Percentiles rank a stretch among this genome's conserved stretches.
Conservation (phyloP, 2,888 invertebrate genomes). For the Yponomeuta malinellus region DNA sequence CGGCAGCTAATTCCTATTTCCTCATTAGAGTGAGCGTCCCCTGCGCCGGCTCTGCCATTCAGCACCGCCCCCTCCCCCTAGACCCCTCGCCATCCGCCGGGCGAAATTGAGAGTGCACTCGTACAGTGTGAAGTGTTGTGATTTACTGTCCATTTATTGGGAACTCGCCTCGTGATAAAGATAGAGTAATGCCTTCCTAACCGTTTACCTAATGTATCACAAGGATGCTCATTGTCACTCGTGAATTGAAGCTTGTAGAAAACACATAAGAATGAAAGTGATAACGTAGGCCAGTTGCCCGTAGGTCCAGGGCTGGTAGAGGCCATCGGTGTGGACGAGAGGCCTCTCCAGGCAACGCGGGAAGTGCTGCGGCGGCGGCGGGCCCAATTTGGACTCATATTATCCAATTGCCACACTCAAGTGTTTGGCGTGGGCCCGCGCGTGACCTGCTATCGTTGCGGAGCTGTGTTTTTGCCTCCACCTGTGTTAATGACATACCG, state of each 20-base stretch:
- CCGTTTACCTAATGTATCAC: conserved; percentile 9
- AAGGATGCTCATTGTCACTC: not conserved
- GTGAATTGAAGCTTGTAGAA: not conserved
- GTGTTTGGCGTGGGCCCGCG: conserved; percentile 71
- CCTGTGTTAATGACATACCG: conserved; percentile 4
- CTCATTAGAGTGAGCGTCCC: conserved; percentile 58
- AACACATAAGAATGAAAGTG: conserved; percentile 25
- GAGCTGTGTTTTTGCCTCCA: conserved; percentile 21
- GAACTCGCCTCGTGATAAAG: conserved; percentile 43
- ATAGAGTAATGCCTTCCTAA: conserved; percentile 38
- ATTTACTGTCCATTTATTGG: conserved; percentile 69
- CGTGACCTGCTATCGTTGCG: conserved; percentile 56
- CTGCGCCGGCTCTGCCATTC: conserved; percentile 51
- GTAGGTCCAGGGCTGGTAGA: conserved; percentile 31
- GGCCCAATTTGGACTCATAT: conserved; percentile 65
- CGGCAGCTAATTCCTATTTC: conserved; percentile 73
- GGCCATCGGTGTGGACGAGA: conserved; percentile 44
- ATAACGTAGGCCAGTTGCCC: conserved; percentile 19
- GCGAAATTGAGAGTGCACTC: conserved; percentile 60
- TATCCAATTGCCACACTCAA: conserved; percentile 69
- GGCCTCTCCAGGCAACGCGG: conserved; percentile 48
- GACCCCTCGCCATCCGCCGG: conserved; percentile 34
- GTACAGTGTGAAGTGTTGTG: conserved; percentile 57
- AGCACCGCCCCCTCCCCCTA: conserved; percentile 31
- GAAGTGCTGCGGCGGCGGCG: conserved; percentile 53